Evolutionary conservation across 2,797 vertebrate species (phyloP).

Genomic region (Clarias pachynema): DNA sequence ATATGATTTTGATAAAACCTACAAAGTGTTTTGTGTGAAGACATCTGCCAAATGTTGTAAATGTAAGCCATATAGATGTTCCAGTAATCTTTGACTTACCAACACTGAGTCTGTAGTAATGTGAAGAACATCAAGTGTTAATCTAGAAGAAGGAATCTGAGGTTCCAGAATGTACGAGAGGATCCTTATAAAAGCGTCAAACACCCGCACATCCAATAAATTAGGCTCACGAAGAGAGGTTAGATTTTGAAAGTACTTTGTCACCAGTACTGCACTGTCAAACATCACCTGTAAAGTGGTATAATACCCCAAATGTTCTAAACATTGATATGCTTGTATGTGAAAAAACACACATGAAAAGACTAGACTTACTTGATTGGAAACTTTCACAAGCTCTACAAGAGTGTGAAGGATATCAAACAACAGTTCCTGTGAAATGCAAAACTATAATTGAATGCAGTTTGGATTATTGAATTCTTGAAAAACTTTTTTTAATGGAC

Average conservation of each 20-base stretch:
- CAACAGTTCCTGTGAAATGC: slow-evolving; percentile 65
- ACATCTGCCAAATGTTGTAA: neutral
- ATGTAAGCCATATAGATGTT: neutral
- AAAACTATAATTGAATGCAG: slow-evolving; percentile 4
- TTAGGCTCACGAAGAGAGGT: slow-evolving; percentile 41
- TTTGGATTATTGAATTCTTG: neutral
- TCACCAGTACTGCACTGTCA: slow-evolving; percentile 63
- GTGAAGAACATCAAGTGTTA: slow-evolving; percentile 64
- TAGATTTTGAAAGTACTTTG: slow-evolving; percentile 54
- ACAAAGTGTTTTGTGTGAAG: neutral
- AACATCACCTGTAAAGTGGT: slow-evolving; percentile 69
- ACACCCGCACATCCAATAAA: slow-evolving; percentile 46
- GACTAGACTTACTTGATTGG: slow-evolving; percentile 69
- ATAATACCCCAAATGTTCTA: neutral
- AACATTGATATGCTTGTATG: neutral
- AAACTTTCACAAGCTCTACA: slow-evolving; percentile 68
- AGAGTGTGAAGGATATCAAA: slow-evolving; percentile 68
- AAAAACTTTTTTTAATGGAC: neutral
- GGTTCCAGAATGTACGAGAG: slow-evolving; percentile 71
- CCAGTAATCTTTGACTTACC: slow-evolving; percentile 67
- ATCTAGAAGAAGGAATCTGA: slow-evolving; percentile 34
- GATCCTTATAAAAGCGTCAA: slow-evolving; percentile 65
- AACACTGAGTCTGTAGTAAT: slow-evolving; percentile 69
- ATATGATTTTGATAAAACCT: neutral
- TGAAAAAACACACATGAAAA: neutral